Evolutionary conservation across 2,888 invertebrate species (phyloP).

Genomic region (Octonoba sinensis): DNA sequence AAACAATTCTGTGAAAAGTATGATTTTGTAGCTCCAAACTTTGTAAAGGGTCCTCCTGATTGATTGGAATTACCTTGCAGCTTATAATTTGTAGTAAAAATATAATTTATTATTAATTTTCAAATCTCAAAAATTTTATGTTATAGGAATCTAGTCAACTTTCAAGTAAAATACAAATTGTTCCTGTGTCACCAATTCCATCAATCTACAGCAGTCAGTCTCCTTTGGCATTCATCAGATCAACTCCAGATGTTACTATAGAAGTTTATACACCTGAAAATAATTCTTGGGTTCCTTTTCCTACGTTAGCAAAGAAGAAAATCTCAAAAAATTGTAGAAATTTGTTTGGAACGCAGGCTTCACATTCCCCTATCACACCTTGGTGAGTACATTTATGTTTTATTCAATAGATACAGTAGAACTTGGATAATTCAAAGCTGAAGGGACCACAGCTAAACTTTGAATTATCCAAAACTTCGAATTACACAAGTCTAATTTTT

Average conservation of each 20-base stretch:
- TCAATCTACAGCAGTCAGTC: conserved; percentile 63
- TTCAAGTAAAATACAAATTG: conserved; percentile 49
- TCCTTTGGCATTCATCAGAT: conserved; percentile 64
- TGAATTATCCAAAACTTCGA: too few relatives aligned
- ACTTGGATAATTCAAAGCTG: too few relatives aligned
- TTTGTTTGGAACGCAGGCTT: conserved; percentile 48
- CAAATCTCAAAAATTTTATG: neutral
- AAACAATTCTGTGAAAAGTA: too few relatives aligned
- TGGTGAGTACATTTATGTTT: conserved; percentile 30
- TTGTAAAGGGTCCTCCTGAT: too few relatives aligned
- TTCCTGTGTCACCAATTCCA: conserved; percentile 52
- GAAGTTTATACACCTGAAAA: conserved; percentile 66
- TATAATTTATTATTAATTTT: too few relatives aligned
- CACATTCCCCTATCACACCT: conserved; percentile 50
- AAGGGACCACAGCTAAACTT: too few relatives aligned
- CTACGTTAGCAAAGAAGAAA: conserved; percentile 49
- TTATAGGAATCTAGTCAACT: conserved; percentile 64
- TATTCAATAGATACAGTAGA: neutral
- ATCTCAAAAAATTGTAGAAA: conserved; percentile 37
- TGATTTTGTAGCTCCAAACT: too few relatives aligned
- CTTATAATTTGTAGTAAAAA: too few relatives aligned
- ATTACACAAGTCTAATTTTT: too few relatives aligned
- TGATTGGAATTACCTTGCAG: too few relatives aligned
- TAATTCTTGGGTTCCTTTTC: conserved; percentile 63
- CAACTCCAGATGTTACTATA: conserved; percentile 63